phyloP scores from a whole-genome alignment of 2,113 vertebrate genomes.

The Struthidea cinerea region DNA sequence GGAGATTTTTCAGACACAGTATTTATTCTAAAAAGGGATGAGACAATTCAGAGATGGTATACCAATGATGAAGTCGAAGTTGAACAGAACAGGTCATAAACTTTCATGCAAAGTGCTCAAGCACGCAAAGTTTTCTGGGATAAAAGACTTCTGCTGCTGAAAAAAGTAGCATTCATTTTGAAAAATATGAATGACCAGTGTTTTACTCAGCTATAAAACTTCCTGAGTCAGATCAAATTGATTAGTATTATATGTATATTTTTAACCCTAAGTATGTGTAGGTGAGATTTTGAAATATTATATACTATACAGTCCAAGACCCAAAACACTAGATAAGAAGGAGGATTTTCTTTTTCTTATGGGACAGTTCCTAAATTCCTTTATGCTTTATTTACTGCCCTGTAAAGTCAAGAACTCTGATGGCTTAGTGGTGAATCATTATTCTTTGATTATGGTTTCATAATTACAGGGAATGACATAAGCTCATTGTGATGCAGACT shows the following conservation, averaged over 20 bases:
- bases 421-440: conserved; percentile 22
- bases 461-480: not conserved
- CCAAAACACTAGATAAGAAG: not conserved
- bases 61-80: not conserved
- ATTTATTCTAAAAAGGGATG: not conserved
- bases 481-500: not conserved
- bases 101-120: not conserved
- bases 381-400: not conserved
- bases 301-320: not conserved
- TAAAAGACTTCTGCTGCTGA: not conserved
- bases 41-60: not conserved
- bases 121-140: not conserved
- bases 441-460: not conserved
- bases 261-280: not conserved
- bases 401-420: not conserved
- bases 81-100: not conserved
- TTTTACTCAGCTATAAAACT: not conserved
- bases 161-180: not conserved
- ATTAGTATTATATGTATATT: not conserved
- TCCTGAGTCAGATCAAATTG: not conserved
- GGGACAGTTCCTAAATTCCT: not conserved
- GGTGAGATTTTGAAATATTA: not conserved
- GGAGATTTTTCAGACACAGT: not conserved
- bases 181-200: not conserved
- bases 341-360: not conserved